These are phyloP conservation scores for Macrobrachium rosenbergii DNA, from an alignment of 1,140 invertebrate genomes.

Conservation along the genomic window DNA sequence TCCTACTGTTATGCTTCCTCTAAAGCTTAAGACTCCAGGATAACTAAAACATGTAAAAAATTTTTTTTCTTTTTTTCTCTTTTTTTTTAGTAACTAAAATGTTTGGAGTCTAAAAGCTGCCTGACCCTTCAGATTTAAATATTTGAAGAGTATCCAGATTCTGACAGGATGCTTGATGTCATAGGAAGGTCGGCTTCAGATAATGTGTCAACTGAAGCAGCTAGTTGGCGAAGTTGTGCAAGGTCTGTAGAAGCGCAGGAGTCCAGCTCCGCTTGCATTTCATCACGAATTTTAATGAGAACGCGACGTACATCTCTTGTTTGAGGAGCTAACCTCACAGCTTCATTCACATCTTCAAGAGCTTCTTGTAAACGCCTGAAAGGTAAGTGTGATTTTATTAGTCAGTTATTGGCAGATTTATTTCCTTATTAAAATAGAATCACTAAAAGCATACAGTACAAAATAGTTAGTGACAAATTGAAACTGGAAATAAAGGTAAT, in stretches of 20 bases:
- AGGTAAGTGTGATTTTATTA: constrained; percentile 44
- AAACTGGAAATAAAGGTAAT: neutral
- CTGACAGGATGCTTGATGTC: constrained; percentile 66
- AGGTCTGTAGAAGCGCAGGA: constrained; percentile 67
- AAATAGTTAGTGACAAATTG: neutral
- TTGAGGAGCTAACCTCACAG: constrained; percentile 76
- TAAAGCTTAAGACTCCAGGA: too few relatives aligned
- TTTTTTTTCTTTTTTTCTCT: neutral
- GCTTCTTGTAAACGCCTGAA: constrained; percentile 75
- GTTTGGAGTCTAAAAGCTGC: neutral
- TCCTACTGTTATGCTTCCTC: too few relatives aligned
- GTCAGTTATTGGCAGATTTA: neutral
- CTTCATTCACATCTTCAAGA: constrained; percentile 79
- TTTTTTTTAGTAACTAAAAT: neutral
- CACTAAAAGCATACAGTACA: too few relatives aligned
- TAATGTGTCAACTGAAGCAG: constrained; percentile 72
- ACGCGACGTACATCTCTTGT: constrained; percentile 76
- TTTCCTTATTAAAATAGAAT: too few relatives aligned
- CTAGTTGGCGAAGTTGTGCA: constrained; percentile 67
- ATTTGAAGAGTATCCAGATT: constrained; percentile 66
- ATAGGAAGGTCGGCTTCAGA: constrained; percentile 71
- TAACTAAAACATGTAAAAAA: constrained; percentile 1
- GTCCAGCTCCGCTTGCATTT: constrained; percentile 72
- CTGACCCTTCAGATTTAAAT: constrained; percentile 36
- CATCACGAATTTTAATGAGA: constrained; percentile 77